These are phyloP conservation scores for Caenorhabditis becei DNA, from an alignment of 2,888 invertebrate genomes.

Conservation along the genomic window DNA sequence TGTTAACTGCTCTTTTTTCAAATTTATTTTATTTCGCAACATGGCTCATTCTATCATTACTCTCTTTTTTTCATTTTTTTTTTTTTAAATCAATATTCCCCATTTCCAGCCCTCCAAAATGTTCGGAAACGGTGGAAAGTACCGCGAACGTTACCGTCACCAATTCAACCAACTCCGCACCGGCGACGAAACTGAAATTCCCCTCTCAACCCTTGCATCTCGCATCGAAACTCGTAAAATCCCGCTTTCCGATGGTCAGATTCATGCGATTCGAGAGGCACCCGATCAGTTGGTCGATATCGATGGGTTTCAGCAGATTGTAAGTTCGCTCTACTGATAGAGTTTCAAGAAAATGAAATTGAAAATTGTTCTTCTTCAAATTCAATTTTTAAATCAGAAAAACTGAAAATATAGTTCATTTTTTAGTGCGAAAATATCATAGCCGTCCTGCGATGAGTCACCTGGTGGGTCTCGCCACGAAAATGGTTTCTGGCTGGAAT, in stretches of 20 bases:
- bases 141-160: constrained; percentile 48
- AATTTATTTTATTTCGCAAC: too few species aligned
- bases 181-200: constrained; percentile 55
- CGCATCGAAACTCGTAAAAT: constrained; percentile 51
- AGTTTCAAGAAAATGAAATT: too few species aligned
- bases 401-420: not conserved
- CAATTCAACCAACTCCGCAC: constrained; percentile 44
- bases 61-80: not conserved
- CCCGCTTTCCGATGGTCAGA: constrained; percentile 53
- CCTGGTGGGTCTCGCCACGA: too few species aligned
- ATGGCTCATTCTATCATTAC: too few species aligned
- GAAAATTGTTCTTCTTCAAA: too few species aligned
- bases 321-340: constrained; percentile 31
- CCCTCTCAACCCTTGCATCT: constrained; percentile 44
- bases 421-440: too few species aligned
- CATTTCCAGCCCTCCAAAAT: constrained; percentile 13
- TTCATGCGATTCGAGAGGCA: constrained; percentile 62
- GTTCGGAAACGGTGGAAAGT: constrained; percentile 55
- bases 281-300: constrained; percentile 61
- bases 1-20: not conserved
- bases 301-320: constrained; percentile 67
- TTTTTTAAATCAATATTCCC: not conserved
- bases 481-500: too few species aligned
- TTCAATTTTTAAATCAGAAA: not conserved
- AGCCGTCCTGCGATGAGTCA: too few species aligned